phyloP scores from a whole-genome alignment of 2,888 invertebrate species.

The Odontocolon sp. region DNA sequence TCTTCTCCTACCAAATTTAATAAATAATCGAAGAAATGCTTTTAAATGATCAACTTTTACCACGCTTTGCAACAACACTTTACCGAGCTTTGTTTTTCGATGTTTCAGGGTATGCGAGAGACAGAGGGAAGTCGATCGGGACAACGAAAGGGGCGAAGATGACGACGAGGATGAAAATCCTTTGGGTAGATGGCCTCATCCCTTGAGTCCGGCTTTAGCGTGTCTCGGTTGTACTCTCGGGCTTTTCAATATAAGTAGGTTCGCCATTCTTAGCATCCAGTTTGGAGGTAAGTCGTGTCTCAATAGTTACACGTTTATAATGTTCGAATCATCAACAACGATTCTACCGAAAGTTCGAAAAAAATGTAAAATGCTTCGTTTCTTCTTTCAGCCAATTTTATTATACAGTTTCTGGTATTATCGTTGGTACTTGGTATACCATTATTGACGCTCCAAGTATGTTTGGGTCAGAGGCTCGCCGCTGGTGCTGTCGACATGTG shows the following conservation, averaged over 20 bases:
- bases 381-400: slow-evolving; percentile 87
- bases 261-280: slow-evolving; percentile 92
- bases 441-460: slow-evolving; percentile 91
- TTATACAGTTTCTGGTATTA: slow-evolving; percentile 93
- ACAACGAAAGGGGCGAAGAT: slow-evolving; percentile 78
- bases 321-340: too few relatives aligned
- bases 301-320: too few relatives aligned
- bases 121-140: slow-evolving; percentile 77
- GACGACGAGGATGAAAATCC: slow-evolving; percentile 82
- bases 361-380: slow-evolving; percentile 12
- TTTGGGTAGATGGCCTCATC: slow-evolving; percentile 86
- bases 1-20: background rate
- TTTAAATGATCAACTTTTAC: too few relatives aligned
- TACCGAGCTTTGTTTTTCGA: background rate
- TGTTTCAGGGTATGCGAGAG: slow-evolving; percentile 82
- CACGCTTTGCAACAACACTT: too few relatives aligned
- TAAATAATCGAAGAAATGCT: background rate
- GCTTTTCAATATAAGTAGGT: slow-evolving; percentile 93
- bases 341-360: too few relatives aligned
- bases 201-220: slow-evolving; percentile 90
- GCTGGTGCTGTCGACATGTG: slow-evolving; percentile 96
- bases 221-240: slow-evolving; percentile 93
- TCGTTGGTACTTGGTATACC: slow-evolving; percentile 92
- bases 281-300: slow-evolving; percentile 87
- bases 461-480: slow-evolving; percentile 91